Evolutionary conservation across 1,140 invertebrate genomes (phyloP).

Genomic region (Drosophila arizonae): DNA sequence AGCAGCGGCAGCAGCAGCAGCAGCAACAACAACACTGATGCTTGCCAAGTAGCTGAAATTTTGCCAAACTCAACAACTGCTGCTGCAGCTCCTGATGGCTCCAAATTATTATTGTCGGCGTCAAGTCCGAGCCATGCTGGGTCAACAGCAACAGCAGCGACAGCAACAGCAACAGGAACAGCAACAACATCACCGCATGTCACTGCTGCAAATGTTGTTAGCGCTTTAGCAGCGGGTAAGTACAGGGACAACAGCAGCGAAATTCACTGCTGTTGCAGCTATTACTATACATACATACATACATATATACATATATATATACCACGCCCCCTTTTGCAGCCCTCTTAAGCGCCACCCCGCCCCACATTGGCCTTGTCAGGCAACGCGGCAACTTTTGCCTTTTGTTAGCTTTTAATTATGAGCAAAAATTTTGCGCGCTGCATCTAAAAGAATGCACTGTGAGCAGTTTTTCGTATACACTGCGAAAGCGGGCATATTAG

Average conservation of each 20-base stretch:
- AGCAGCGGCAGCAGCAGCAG: conserved; percentile 21
- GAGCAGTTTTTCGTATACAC: conserved; percentile 53
- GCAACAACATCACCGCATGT: conserved; percentile 61
- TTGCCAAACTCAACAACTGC: conserved; percentile 38
- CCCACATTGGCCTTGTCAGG: conserved; percentile 21
- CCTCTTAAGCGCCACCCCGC: not conserved
- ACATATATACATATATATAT: not conserved
- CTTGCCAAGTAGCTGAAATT: conserved; percentile 38
- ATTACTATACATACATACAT: too few species aligned
- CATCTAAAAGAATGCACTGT: conserved; percentile 50
- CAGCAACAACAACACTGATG: conserved; percentile 2
- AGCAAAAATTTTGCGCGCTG: conserved; percentile 53
- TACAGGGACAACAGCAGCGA: conserved; percentile 46
- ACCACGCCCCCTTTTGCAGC: not conserved
- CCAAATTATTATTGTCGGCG: conserved; percentile 72
- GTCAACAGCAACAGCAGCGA: conserved; percentile 39
- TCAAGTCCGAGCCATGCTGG: conserved; percentile 39
- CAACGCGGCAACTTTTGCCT: conserved; percentile 46
- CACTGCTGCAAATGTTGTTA: conserved; percentile 61
- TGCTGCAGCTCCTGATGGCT: conserved; percentile 15
- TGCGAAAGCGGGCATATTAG: conserved; percentile 7
- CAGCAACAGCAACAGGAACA: conserved; percentile 24
- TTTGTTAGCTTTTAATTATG: conserved; percentile 82
- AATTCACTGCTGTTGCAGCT: conserved; percentile 20
- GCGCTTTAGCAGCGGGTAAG: conserved; percentile 68